A percentile compares a stretch with the other conserved stretches of the same genome.
phyloP scores from a whole-genome alignment of 2,797 vertebrate genomes.

The Nannoperca obscura region DNA sequence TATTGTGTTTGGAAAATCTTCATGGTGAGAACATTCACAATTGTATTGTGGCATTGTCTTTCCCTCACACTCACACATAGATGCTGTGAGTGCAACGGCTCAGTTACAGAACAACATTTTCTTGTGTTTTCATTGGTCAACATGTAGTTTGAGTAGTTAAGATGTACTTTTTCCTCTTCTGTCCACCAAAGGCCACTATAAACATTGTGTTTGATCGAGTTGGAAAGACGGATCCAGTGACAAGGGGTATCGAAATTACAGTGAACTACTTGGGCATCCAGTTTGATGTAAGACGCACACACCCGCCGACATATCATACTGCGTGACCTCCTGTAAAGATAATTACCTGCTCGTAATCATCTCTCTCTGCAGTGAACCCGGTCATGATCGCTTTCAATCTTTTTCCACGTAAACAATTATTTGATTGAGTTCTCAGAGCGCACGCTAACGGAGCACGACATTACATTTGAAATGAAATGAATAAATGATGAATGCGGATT shows the following conservation, averaged over 20 bases:
- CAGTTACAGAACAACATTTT: not conserved
- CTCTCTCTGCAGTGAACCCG: slow-evolving; percentile 35
- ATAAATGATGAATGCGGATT: slow-evolving; percentile 12
- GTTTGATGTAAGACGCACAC: slow-evolving; percentile 91
- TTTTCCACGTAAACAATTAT: slow-evolving; percentile 6
- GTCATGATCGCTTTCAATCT: slow-evolving; percentile 19
- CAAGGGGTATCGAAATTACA: slow-evolving; percentile 99
- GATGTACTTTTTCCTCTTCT: not conserved
- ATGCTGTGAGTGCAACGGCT: not conserved
- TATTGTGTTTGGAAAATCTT: slow-evolving; percentile 99
- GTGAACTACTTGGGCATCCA: slow-evolving; percentile 99
- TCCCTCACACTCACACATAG: not conserved
- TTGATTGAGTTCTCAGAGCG: slow-evolving; percentile 17
- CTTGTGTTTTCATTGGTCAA: not conserved
- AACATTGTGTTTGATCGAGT: slow-evolving; percentile 99
- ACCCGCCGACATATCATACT: slow-evolving; percentile 32
- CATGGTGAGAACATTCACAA: slow-evolving; percentile 88
- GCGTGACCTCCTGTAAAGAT: slow-evolving; percentile 58
- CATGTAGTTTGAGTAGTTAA: not conserved
- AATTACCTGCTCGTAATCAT: slow-evolving; percentile 46
- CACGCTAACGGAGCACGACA: not conserved
- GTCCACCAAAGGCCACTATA: slow-evolving; percentile 91
- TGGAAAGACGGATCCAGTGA: slow-evolving; percentile 98
- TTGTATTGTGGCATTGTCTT: not conserved
- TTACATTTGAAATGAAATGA: slow-evolving; percentile 8